These are phyloP conservation scores for Apodemia duryi DNA, from an alignment of 2,888 invertebrate species.

Conservation along the genomic window DNA sequence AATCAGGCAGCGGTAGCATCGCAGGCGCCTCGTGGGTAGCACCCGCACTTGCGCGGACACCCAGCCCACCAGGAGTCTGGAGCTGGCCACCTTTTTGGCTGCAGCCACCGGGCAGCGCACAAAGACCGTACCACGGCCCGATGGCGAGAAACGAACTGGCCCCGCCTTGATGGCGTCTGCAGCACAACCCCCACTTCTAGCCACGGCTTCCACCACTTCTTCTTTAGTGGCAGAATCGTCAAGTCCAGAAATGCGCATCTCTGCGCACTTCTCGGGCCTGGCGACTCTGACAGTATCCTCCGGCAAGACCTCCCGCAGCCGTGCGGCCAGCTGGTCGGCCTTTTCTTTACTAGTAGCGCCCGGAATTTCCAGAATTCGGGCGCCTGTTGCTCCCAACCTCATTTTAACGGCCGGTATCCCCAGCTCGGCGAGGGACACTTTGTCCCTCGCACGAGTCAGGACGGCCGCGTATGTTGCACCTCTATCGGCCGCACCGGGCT, in stretches of 20 bases:
- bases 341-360: slow-evolving; percentile 18
- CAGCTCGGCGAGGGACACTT: background rate
- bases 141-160: background rate
- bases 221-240: slow-evolving; percentile 18
- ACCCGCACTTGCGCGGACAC: too few relatives aligned
- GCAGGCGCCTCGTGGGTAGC: too few relatives aligned
- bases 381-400: slow-evolving; percentile 21
- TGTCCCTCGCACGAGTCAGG: background rate
- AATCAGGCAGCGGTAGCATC: too few relatives aligned
- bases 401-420: slow-evolving; percentile 18
- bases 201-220: slow-evolving; percentile 19
- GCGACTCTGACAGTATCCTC: too few relatives aligned
- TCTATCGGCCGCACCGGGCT: too few relatives aligned
- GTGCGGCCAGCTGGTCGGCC: slow-evolving; percentile 21
- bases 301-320: too few relatives aligned
- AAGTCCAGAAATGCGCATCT: too few relatives aligned
- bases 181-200: background rate
- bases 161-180: slow-evolving; percentile 12
- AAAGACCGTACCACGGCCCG: slow-evolving; percentile 5
- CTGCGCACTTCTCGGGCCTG: too few relatives aligned
- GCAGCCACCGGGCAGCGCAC: slow-evolving; percentile 20
- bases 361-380: slow-evolving; percentile 24
- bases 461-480: too few relatives aligned
- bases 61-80: too few relatives aligned
- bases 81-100: too few relatives aligned